These are phyloP conservation scores for Clostera curtula DNA, from an alignment of 2,888 invertebrate genomes.

Conservation along the genomic window DNA sequence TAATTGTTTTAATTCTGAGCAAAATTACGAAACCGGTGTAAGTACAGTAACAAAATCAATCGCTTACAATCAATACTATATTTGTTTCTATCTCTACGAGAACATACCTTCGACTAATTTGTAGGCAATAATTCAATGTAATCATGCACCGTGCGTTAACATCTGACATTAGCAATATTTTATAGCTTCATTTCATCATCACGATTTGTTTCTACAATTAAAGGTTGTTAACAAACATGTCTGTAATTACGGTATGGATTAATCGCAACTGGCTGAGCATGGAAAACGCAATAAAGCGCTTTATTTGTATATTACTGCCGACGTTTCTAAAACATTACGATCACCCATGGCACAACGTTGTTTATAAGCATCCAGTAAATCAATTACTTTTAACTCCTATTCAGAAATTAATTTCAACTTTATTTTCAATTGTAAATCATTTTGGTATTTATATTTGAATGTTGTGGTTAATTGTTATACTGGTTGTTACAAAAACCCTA, in stretches of 20 bases:
- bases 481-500: too few relatives aligned
- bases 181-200: not conserved
- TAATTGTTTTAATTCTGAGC: too few relatives aligned
- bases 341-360: conserved; percentile 21
- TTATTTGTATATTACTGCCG: conserved; percentile 22
- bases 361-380: conserved; percentile 15
- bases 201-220: conserved; percentile 14
- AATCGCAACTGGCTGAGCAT: conserved; percentile 29
- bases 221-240: conserved; percentile 34
- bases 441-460: not conserved
- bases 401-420: not conserved
- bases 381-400: not conserved
- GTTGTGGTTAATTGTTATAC: too few relatives aligned
- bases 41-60: too few relatives aligned
- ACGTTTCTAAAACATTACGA: conserved; percentile 27
- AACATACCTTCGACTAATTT: too few relatives aligned
- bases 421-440: not conserved
- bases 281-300: conserved; percentile 17
- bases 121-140: too few relatives aligned
- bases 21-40: too few relatives aligned
- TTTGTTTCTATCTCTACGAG: too few relatives aligned
- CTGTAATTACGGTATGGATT: conserved; percentile 34
- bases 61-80: too few relatives aligned
- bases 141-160: not conserved
- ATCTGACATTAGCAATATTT: not conserved